Evolutionary conservation across 2,888 invertebrate species (phyloP), one percentile per base, ranked within the genome.

Genomic region (Oxycera nigricornis): DNA sequence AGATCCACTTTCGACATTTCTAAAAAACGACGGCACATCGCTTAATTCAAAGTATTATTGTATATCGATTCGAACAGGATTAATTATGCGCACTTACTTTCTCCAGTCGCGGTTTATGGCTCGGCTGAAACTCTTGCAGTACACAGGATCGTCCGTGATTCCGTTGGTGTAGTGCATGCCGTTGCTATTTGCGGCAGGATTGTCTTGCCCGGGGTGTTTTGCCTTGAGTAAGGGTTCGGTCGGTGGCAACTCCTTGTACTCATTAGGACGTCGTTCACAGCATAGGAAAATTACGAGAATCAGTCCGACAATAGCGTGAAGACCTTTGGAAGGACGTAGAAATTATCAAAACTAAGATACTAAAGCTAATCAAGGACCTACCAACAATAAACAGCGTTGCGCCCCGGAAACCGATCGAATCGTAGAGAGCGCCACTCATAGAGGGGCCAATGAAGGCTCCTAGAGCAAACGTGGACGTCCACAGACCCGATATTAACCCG

Each of bases 381-480:
- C 76, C 84, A 39, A 92, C 88, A 41, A 94, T 89, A 80, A 93
- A 93, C 81, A 92, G 85, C 0, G 93, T 91, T 0, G 91, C 90
- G 78, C 87, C 87, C 31, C 90, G 83, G 82, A 94, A 94, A 0
- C 92, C 92, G 70, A 92, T 89, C 67, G 85, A 87, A 80, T 94
- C 94, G 79, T 90, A 90, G 0, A 94, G 87, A 52, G 93, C 88
- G 0, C 94, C 94, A 78, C 90, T 90, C 1, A 92, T 86, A 0
- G 92, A 92, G 1, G 94, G 94, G 0, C 94, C 94, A 67, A 94
- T 90, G 83, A 94, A 94, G 1, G 94, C 94, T 0, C 96, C 96
- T 9, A 96, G 86, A 0, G 96, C 95, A 81, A 96, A 95, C 0
- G 93, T 91, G 0, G 95, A 94, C 1, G 96, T 95, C 92, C 95